Evolutionary conservation across 1,140 invertebrate species (phyloP), one percentile per base, ranked within the genome.

Genomic region (Goniozus legneri): DNA sequence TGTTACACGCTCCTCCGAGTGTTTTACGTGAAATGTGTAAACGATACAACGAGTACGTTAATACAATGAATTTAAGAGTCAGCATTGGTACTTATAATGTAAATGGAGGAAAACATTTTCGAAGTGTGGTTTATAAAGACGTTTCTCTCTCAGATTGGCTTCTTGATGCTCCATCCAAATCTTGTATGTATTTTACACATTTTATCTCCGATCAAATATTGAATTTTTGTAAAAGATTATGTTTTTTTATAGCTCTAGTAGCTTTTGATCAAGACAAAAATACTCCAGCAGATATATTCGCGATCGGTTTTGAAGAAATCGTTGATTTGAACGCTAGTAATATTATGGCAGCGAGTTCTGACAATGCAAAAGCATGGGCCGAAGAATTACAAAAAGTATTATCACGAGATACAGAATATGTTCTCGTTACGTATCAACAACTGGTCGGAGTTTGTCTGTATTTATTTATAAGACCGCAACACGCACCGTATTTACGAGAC

Each of bases 231-330:
- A 21, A 16, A 47, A 16, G 18, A 42, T 47, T 20, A 7, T 39
- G 12, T 27, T 27, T 48, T 37, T 66, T 79, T 68, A 67, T 71
- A 71, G 76, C 79, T 47, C 65, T 84, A 33, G 79, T 85, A 2
- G 77, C 79, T 18, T 75, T 80, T 13, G 77, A 80, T 30, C 71
- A 78, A 44, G 74, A 80, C 40, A 79, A 79, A 56, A 79, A 79
- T 57, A 77, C 83, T 53, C 85, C 86, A 31, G 83, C 88, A 22
- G 95, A 98, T 75, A 90, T 99, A 44, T 98, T 88, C 80, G 95
- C 93, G 2, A 92, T 99, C 67, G 97, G 97, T 14, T 98, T 99
- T 78, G 91, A 99, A 76, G 97, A 99, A 83, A 98, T 99, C 57
- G 96, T 99, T 8, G 97, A 99, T 79, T 78, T 99, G 35, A 99